These are phyloP conservation scores for Leucoma salicis DNA, from an alignment of 2,888 invertebrate species.

Conservation along the genomic window DNA sequence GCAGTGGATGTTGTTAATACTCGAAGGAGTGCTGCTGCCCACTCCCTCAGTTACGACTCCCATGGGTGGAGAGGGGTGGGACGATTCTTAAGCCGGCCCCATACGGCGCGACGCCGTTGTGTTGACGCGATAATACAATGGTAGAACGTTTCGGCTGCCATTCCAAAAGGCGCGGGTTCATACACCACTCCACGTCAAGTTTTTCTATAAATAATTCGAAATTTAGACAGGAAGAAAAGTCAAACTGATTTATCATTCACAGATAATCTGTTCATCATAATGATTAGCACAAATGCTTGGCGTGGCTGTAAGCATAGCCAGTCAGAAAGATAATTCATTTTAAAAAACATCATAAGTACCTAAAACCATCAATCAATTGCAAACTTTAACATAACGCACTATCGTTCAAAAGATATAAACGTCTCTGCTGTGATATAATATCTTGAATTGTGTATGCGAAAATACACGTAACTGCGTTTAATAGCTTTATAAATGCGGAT, in stretches of 20 bases:
- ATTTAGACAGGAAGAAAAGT: no score
- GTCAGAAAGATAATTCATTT: slow-evolving; percentile 41
- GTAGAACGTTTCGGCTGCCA: no score
- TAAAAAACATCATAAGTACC: slow-evolving; percentile 20
- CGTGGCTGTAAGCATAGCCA: slow-evolving; percentile 55
- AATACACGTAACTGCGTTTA: slow-evolving; percentile 51
- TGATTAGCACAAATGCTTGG: slow-evolving; percentile 55
- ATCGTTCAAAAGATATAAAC: slow-evolving; percentile 43
- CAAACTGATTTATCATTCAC: slow-evolving; percentile 19
- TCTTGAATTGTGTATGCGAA: slow-evolving; percentile 38
- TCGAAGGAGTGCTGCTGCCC: no score
- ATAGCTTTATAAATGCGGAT: slow-evolving; percentile 32
- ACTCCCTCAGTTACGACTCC: no score
- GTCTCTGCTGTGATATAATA: slow-evolving; percentile 34
- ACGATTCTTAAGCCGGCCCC: no score
- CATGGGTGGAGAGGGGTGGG: no score
- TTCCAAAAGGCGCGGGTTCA: no score
- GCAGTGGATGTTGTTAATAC: no score
- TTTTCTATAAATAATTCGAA: no score
- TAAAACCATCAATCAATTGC: slow-evolving; percentile 32
- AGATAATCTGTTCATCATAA: slow-evolving; percentile 44
- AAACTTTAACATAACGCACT: slow-evolving; percentile 32
- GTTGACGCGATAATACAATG: no score
- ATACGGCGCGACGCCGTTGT: no score
- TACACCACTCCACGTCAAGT: no score